phyloP scores from a whole-genome alignment of 2,113 vertebrate genomes.

The Tympanuchus pallidicinctus region DNA sequence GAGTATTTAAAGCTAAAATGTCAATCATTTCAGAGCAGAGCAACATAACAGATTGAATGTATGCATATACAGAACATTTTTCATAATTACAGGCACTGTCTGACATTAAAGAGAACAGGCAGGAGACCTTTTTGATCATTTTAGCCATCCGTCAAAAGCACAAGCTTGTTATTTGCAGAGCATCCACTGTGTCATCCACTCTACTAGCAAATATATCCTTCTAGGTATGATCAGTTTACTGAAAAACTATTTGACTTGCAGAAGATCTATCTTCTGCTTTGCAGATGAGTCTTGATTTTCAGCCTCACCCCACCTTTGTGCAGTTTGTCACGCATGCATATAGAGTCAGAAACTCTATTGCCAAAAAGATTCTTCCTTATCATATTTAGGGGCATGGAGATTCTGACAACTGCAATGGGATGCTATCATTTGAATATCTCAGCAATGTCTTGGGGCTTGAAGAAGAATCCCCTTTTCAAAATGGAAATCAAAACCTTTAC shows the following conservation, averaged over 20 bases:
- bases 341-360: neutral
- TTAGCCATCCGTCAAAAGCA: slow-evolving; percentile 21
- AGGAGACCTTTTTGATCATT: slow-evolving; percentile 36
- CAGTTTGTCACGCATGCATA: neutral
- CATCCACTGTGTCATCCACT: slow-evolving; percentile 24
- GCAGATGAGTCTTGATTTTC: slow-evolving; percentile 24
- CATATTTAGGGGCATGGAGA: neutral
- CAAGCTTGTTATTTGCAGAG: slow-evolving; percentile 26
- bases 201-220: slow-evolving; percentile 2
- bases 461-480: neutral
- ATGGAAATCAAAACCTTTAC: neutral
- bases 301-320: neutral
- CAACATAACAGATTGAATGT: slow-evolving; percentile 7
- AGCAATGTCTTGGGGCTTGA: neutral
- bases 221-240: slow-evolving; percentile 3
- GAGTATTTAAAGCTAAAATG: slow-evolving; percentile 53
- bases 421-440: neutral
- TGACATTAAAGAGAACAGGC: slow-evolving; percentile 33
- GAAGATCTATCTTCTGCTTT: slow-evolving; percentile 20
- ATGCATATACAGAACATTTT: slow-evolving; percentile 10
- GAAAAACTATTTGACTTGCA: slow-evolving; percentile 7
- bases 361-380: neutral
- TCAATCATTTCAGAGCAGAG: slow-evolving; percentile 40
- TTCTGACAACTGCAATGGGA: neutral
- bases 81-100: slow-evolving; percentile 45